Percentiles rank a stretch among this genome's conserved stretches.
phyloP scores from a whole-genome alignment of 2,113 vertebrate species.

The Ailurus styani region DNA sequence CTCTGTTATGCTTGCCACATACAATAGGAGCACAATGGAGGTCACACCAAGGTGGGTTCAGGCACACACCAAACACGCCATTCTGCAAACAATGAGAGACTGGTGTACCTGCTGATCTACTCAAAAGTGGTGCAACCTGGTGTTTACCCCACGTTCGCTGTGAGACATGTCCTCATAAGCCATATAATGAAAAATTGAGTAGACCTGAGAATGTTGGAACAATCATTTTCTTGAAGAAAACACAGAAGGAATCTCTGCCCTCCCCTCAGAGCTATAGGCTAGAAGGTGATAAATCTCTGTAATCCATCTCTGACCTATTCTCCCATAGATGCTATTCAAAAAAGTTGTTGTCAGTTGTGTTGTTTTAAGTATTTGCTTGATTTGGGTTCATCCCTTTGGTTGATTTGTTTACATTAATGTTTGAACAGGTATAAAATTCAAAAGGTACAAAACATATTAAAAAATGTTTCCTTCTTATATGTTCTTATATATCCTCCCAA shows the following conservation, averaged over 20 bases:
- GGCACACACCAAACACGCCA: not conserved
- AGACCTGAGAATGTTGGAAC: not conserved
- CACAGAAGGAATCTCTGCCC: not conserved
- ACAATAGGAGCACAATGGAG: not conserved
- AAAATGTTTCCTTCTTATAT: not conserved
- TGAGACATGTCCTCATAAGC: not conserved
- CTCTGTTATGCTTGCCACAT: not conserved
- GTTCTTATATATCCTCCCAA: not conserved
- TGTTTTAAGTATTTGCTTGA: not conserved
- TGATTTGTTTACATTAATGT: not conserved
- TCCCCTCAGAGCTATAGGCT: not conserved
- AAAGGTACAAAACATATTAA: not conserved
- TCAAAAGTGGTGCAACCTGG: not conserved
- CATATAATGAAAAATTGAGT: not conserved
- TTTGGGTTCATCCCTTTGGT: not conserved
- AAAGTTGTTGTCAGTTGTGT: not conserved
- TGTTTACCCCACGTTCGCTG: not conserved
- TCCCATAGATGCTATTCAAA: not conserved
- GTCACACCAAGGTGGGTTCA: not conserved
- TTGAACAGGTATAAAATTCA: not conserved
- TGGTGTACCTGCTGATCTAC: not conserved
- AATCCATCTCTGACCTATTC: not conserved
- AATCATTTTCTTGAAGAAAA: not conserved
- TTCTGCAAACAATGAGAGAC: not conserved
- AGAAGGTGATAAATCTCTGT: not conserved